Percentiles rank a stretch among this genome's conserved stretches.
Conservation (phyloP, 1,140 invertebrate species). For the Caenorhabditis tropicalis region DNA sequence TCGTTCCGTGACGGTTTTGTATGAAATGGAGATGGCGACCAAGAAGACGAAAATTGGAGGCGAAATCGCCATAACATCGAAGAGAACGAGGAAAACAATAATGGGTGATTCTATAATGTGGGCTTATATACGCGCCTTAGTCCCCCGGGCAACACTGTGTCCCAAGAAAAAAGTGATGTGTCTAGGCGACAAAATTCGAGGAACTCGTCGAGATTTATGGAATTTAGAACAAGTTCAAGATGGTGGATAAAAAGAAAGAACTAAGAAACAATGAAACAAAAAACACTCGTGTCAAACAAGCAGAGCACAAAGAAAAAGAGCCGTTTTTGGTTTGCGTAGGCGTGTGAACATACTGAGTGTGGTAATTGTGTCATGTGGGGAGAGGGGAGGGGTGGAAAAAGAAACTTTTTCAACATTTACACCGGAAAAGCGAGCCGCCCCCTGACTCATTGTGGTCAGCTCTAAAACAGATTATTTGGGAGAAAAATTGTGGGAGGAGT, state of each 20-base stretch:
- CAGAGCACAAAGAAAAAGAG: slow-evolving; percentile 20
- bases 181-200: background rate
- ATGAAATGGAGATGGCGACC: slow-evolving; percentile 4
- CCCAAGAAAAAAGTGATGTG: too few relatives aligned
- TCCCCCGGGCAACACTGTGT: too few relatives aligned
- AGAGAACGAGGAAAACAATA: background rate
- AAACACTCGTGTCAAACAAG: slow-evolving; percentile 12
- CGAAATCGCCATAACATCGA: background rate
- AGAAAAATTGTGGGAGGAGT: background rate
- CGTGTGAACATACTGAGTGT: slow-evolving; percentile 24
- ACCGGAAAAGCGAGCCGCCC: background rate
- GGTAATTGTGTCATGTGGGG: slow-evolving; percentile 20
- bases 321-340: slow-evolving; percentile 25
- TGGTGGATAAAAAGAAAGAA: background rate
- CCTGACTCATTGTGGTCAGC: background rate
- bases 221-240: background rate
- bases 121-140: too few relatives aligned
- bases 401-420: background rate
- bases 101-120: too few relatives aligned
- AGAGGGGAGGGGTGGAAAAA: too few relatives aligned
- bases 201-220: background rate
- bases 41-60: slow-evolving; percentile 25
- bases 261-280: slow-evolving; percentile 27
- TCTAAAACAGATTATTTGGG: background rate
- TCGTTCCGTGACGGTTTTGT: slow-evolving; percentile 32